Conservation (phyloP, 2,113 vertebrate species). For the Psilopsiagon aurifrons region DNA sequence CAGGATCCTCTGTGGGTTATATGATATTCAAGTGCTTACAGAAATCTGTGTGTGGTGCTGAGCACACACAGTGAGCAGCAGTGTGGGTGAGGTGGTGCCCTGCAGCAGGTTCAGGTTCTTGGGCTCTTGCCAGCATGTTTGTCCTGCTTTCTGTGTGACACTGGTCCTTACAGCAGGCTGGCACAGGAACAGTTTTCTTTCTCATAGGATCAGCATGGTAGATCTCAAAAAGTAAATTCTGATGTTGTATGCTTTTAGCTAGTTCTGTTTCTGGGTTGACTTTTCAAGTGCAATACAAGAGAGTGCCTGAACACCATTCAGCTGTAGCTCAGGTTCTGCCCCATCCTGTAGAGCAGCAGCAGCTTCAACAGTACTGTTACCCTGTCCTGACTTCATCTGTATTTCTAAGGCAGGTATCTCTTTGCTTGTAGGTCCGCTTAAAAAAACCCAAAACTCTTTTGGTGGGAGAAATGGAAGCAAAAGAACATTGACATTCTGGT, state of each 20-base stretch:
- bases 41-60: not conserved
- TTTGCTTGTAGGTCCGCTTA: not conserved
- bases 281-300: not conserved
- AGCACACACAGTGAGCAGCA: not conserved
- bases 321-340: not conserved
- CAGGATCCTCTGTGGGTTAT: not conserved
- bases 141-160: not conserved
- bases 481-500: not conserved
- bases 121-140: not conserved
- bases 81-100: not conserved
- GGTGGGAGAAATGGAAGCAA: not conserved
- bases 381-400: not conserved
- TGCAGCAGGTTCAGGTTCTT: not conserved
- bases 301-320: not conserved
- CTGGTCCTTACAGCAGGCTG: not conserved
- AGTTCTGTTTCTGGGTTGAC: not conserved
- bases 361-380: not conserved
- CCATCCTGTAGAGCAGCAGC: not conserved
- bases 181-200: not conserved
- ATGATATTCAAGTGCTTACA: no score
- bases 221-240: not conserved
- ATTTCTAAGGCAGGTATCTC: not conserved
- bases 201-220: not conserved
- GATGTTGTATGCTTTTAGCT: not conserved
- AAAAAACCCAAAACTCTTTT: fast-evolving